A percentile compares a stretch with the other conserved stretches of the same genome.
Conservation (phyloP, 2,113 vertebrate species). For the Hippocampus mohnikei region DNA sequence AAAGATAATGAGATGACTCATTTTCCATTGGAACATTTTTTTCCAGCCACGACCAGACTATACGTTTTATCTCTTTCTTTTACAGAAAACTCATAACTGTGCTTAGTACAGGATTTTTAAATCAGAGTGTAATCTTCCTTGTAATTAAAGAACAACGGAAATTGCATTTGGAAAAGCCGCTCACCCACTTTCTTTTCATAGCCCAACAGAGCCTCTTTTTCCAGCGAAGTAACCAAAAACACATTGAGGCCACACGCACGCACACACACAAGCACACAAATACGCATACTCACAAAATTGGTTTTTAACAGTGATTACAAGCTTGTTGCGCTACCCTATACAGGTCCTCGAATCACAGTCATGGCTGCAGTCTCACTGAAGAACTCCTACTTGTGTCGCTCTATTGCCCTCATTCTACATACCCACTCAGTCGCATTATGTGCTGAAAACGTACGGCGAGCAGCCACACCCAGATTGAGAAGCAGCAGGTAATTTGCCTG, state of each 20-base stretch:
- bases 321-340: background rate
- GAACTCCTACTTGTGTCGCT: background rate
- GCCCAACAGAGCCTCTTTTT: background rate
- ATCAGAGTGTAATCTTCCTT: slow-evolving; percentile 1
- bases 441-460: background rate
- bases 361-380: background rate
- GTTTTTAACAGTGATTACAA: background rate
- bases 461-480: background rate
- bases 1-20: background rate
- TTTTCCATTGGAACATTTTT: background rate
- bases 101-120: slow-evolving; percentile 5
- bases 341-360: background rate
- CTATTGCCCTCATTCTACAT: background rate
- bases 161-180: background rate
- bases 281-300: background rate
- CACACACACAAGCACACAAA: background rate
- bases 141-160: slow-evolving; percentile 7
- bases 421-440: background rate
- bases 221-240: background rate
- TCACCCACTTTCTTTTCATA: background rate
- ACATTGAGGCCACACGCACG: background rate
- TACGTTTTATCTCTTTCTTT: background rate
- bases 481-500: background rate
- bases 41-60: background rate
- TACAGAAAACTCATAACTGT: background rate